phyloP scores from a whole-genome alignment of 2,797 vertebrate genomes.

The Epinephelus coioides region DNA sequence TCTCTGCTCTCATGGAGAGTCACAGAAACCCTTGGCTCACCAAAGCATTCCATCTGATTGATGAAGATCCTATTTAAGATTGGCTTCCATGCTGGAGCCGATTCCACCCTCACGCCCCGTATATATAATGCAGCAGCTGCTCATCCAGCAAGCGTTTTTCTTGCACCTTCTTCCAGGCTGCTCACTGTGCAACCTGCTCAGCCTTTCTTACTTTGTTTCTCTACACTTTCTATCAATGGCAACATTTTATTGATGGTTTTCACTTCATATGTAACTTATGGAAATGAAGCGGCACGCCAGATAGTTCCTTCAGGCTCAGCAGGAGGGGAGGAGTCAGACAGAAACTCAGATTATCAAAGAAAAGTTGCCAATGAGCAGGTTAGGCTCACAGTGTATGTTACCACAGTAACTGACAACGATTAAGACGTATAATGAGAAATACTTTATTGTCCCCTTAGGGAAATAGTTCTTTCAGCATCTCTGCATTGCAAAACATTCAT shows the following conservation, averaged over 20 bases:
- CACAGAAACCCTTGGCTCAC: conserved; percentile 89
- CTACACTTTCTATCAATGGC: background rate
- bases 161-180: background rate
- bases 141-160: background rate
- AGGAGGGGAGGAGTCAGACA: too few relatives aligned
- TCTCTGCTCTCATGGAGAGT: conserved; percentile 88
- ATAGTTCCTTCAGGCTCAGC: too few relatives aligned
- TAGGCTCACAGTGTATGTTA: background rate
- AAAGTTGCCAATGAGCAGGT: background rate
- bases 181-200: background rate
- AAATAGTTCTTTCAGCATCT: too few relatives aligned
- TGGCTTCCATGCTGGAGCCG: conserved; percentile 89
- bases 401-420: background rate
- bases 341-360: background rate
- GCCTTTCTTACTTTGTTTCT: background rate
- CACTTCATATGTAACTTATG: too few relatives aligned
- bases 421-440: too few relatives aligned
- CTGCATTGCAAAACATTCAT: background rate
- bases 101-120: conserved; percentile 32
- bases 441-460: background rate
- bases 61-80: conserved; percentile 92
- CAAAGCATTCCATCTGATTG: conserved; percentile 92
- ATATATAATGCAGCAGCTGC: background rate
- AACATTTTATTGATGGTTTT: background rate
- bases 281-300: too few relatives aligned